These are phyloP conservation scores for Sarcophaga subvicina DNA, from an alignment of 2,888 invertebrate genomes.

Conservation along the genomic window DNA sequence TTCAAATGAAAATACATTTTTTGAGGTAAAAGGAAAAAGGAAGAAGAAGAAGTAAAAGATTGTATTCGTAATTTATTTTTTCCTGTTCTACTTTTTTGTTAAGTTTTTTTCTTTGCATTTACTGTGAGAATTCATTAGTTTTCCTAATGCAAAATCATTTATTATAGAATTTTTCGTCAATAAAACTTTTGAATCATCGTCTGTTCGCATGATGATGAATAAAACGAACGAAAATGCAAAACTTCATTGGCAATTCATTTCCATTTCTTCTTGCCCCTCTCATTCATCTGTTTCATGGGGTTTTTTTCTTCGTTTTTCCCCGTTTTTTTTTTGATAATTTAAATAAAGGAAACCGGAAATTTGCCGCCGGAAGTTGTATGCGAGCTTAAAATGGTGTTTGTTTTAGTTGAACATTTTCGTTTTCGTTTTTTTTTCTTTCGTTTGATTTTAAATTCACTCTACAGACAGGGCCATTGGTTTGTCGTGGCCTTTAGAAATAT, in stretches of 20 bases:
- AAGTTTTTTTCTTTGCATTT: background rate
- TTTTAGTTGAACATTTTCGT: constrained; percentile 19
- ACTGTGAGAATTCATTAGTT: constrained; percentile 61
- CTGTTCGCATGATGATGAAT: constrained; percentile 35
- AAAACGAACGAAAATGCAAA: background rate
- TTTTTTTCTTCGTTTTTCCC: background rate
- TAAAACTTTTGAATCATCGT: constrained; percentile 56
- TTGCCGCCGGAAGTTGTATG: constrained; percentile 66
- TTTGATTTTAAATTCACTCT: background rate
- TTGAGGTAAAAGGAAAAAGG: constrained; percentile 13
- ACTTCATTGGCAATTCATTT: constrained; percentile 22
- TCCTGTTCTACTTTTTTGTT: background rate
- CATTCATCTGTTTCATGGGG: background rate
- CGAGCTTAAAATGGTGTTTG: constrained; percentile 60
- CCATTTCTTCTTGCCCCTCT: background rate
- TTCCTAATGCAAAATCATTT: constrained; percentile 68
- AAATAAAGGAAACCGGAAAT: constrained; percentile 63
- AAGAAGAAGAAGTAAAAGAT: background rate
- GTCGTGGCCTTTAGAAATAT: too few relatives aligned
- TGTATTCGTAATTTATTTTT: constrained; percentile 37
- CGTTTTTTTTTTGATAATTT: constrained; percentile 18
- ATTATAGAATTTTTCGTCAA: constrained; percentile 66
- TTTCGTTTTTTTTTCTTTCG: rapidly evolving
- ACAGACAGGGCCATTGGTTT: background rate
- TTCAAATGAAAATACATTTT: constrained; percentile 5